A percentile compares a stretch with the other conserved stretches of the same genome.
These are phyloP conservation scores for Oreochromis grahami DNA, from an alignment of 2,797 vertebrate species.

Conservation along the genomic window DNA sequence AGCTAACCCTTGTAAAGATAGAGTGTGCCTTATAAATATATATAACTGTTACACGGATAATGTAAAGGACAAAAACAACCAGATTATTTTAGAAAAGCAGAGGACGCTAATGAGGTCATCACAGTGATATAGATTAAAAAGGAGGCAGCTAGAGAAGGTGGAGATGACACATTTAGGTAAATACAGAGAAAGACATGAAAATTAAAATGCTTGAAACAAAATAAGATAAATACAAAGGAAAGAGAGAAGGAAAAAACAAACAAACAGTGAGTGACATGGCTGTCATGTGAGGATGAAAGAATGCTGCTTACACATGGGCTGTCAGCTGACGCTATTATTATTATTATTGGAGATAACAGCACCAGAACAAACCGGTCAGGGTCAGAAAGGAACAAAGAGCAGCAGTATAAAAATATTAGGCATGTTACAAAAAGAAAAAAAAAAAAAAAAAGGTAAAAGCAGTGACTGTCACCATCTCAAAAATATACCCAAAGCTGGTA, in stretches of 20 bases:
- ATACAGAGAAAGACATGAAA: background rate
- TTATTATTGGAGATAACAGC: slow-evolving; percentile 71
- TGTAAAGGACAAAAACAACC: background rate
- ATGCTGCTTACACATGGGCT: slow-evolving; percentile 65
- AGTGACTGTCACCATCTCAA: background rate
- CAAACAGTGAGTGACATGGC: slow-evolving; percentile 28
- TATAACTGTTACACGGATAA: background rate
- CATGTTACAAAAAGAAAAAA: background rate
- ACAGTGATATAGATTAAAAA: background rate
- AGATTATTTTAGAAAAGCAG: background rate
- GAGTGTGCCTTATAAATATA: background rate
- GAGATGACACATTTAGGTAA: background rate
- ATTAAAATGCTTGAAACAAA: background rate
- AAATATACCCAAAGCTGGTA: background rate
- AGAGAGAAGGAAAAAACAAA: background rate
- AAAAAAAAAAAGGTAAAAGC: background rate
- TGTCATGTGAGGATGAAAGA: slow-evolving; percentile 74
- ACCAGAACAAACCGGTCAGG: slow-evolving; percentile 62
- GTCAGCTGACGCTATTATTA: slow-evolving; percentile 71
- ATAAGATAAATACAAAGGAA: slow-evolving; percentile 6
- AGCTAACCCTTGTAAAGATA: background rate
- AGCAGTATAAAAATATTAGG: slow-evolving; percentile 3
- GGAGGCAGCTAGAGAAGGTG: background rate
- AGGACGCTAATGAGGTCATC: background rate
- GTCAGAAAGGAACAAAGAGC: slow-evolving; percentile 3